Conservation (phyloP, 2,797 vertebrate species). For the Gambelia wislizenii region DNA sequence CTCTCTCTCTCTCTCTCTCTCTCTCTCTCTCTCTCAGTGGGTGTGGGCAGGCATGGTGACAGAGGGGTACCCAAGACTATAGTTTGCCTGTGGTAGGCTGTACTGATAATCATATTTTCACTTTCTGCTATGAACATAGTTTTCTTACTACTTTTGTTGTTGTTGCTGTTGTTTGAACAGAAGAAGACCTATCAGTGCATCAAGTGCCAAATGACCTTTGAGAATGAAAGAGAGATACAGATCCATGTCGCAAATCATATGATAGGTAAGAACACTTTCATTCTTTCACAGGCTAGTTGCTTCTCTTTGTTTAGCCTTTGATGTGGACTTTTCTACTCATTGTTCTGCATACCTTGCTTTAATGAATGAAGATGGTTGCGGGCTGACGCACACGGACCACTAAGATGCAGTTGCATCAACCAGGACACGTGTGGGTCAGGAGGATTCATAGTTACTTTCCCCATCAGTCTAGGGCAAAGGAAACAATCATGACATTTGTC, state of each 20-base stretch:
- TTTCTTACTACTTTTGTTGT: conserved; percentile 69
- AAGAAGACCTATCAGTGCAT: conserved; percentile 99
- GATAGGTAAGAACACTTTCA: conserved; percentile 91
- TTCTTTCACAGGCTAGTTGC: conserved; percentile 43
- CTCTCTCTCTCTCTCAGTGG: neutral
- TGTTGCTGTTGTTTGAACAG: conserved; percentile 80
- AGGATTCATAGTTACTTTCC: neutral
- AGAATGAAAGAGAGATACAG: conserved; percentile 98
- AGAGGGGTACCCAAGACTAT: neutral
- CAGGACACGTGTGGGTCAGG: neutral
- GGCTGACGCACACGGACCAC: neutral
- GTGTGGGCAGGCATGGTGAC: neutral
- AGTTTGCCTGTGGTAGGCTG: conserved; percentile 22
- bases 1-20: neutral
- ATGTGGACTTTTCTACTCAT: conserved; percentile 45
- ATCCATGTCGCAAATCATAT: conserved; percentile 99
- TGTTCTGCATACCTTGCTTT: conserved; percentile 58
- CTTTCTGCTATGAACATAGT: conserved; percentile 58
- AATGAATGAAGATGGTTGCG: conserved; percentile 13
- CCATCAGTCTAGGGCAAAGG: neutral
- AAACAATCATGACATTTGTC: neutral
- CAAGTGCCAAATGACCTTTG: conserved; percentile 99
- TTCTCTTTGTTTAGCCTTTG: conserved; percentile 49
- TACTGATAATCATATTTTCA: conserved; percentile 57
- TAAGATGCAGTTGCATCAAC: neutral